Percentiles rank a stretch among this genome's conserved stretches.
These are phyloP conservation scores for Glossophaga mutica DNA, from an alignment of 2,797 vertebrate species.

Conservation along the genomic window DNA sequence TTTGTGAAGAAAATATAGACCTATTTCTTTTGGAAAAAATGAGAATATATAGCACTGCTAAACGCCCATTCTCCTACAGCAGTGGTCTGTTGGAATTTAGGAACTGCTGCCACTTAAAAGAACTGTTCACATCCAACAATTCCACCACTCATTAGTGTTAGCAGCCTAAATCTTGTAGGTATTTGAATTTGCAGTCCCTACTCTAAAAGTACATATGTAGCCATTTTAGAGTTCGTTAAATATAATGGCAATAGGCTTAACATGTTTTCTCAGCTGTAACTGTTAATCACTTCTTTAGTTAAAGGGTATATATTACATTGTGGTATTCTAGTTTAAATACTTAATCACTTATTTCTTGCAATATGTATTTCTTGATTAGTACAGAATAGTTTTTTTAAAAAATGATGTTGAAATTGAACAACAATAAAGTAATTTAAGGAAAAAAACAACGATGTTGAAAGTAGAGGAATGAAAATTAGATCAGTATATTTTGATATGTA, in stretches of 20 bases:
- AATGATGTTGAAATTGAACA: not conserved
- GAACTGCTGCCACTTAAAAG: not conserved
- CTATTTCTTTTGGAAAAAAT: not conserved
- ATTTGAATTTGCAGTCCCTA: slow-evolving; percentile 16
- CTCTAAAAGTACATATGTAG: not conserved
- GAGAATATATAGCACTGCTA: not conserved
- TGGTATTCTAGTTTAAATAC: slow-evolving; percentile 27
- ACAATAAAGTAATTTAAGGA: no score
- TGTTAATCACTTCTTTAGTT: not conserved
- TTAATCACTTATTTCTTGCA: slow-evolving; percentile 6
- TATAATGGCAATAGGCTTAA: not conserved
- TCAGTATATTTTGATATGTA: not conserved
- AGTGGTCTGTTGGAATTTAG: not conserved
- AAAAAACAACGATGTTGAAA: not conserved
- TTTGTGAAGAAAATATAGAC: not conserved
- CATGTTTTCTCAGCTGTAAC: not conserved
- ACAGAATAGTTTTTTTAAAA: not conserved
- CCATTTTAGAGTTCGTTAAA: slow-evolving; percentile 21
- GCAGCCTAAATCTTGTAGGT: not conserved
- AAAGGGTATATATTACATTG: not conserved
- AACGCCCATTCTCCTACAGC: not conserved
- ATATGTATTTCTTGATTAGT: slow-evolving; percentile 11
- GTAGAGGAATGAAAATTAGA: not conserved
- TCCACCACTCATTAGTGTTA: not conserved
- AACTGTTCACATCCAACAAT: not conserved